phyloP scores from a whole-genome alignment of 1,140 invertebrate species.

The Euglossa dilemma region DNA sequence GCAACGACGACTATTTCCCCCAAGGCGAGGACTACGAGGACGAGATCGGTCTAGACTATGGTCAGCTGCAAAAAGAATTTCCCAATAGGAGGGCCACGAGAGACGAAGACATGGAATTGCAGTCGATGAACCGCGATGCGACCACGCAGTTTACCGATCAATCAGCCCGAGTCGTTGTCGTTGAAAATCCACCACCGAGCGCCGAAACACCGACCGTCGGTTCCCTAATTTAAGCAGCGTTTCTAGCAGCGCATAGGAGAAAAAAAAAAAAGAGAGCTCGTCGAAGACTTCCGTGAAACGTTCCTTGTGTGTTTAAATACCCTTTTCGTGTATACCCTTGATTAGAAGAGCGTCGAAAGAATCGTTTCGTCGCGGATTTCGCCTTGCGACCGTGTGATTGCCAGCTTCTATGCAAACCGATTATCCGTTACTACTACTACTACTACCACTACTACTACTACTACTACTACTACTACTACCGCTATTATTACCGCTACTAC shows the following conservation, averaged over 20 bases:
- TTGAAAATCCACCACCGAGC: not conserved
- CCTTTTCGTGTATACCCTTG: not conserved
- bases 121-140: not conserved
- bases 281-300: not conserved
- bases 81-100: not conserved
- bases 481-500: no score
- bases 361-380: constrained; percentile 16
- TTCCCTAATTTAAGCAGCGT: not conserved
- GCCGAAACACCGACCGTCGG: not conserved
- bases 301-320: not conserved
- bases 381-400: constrained; percentile 17
- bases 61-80: constrained; percentile 2
- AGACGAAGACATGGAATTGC: constrained; percentile 42
- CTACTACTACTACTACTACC: no score
- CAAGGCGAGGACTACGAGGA: constrained; percentile 75
- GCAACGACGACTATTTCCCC: constrained; percentile 75
- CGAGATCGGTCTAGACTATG: constrained; percentile 61
- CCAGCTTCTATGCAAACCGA: not conserved
- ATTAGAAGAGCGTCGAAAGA: not conserved
- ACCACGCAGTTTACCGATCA: no score
- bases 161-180: not conserved
- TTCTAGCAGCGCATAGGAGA: no score
- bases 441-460: no score
- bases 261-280: not conserved
- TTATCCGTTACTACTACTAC: not conserved